Conservation (phyloP, 2,797 vertebrate species). For the Micrastur ruficollis region DNA sequence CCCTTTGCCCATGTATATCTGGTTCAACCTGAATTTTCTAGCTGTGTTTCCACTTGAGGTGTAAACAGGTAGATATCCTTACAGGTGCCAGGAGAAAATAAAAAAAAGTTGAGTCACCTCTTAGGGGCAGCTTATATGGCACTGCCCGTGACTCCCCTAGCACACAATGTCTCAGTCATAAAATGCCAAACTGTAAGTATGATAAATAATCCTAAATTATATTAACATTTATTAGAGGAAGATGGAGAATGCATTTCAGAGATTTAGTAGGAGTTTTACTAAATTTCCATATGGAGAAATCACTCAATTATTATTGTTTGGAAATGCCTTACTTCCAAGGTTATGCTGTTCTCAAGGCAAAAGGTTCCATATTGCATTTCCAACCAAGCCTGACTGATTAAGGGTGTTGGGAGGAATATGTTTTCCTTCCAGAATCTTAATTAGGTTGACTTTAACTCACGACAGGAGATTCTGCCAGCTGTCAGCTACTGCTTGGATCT, state of each 20-base stretch:
- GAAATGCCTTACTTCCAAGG: slow-evolving; percentile 74
- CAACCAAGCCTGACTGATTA: slow-evolving; percentile 83
- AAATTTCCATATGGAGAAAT: background rate
- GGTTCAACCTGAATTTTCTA: background rate
- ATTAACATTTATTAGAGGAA: slow-evolving; percentile 10
- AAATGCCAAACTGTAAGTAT: background rate
- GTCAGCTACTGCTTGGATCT: slow-evolving; percentile 85
- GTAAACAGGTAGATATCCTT: background rate
- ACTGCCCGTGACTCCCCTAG: background rate
- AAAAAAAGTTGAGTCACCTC: background rate
- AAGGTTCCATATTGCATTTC: slow-evolving; percentile 79
- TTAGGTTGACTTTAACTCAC: slow-evolving; percentile 90
- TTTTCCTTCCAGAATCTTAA: slow-evolving; percentile 88
- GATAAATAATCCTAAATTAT: slow-evolving; percentile 12
- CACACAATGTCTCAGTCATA: background rate
- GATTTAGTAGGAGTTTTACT: background rate
- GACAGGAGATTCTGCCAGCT: slow-evolving; percentile 87
- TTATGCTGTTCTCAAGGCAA: slow-evolving; percentile 78
- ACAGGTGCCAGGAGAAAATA: background rate
- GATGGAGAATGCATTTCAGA: background rate
- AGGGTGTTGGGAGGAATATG: slow-evolving; percentile 80
- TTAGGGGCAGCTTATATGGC: background rate
- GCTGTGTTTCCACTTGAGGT: background rate
- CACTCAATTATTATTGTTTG: slow-evolving; percentile 28
- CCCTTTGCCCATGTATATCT: background rate